Percentiles rank a stretch among this genome's conserved stretches.
Evolutionary conservation across 2,888 invertebrate genomes (phyloP).

Genomic region (Sinhomidia bicolor): DNA sequence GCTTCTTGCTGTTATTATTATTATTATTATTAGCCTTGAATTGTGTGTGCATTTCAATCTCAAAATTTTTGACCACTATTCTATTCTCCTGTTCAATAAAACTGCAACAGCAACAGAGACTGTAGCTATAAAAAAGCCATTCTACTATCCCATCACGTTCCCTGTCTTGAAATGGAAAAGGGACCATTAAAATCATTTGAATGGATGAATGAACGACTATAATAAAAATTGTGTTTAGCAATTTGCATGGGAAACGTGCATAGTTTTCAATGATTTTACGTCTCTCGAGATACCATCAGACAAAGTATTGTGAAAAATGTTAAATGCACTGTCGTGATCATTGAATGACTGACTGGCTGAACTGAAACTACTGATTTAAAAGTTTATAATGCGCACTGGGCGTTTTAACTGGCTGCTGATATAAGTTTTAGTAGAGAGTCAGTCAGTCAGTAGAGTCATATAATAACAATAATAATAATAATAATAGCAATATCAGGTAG

Average conservation of each 20-base stretch:
- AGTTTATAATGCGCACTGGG: conserved; percentile 23
- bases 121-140: background rate
- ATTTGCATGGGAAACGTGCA: conserved; percentile 64
- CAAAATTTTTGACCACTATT: conserved; percentile 31
- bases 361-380: conserved; percentile 27
- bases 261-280: conserved; percentile 20
- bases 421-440: background rate
- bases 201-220: conserved; percentile 22
- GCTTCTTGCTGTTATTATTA: background rate
- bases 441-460: conserved; percentile 44
- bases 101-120: background rate
- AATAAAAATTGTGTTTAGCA: conserved; percentile 32
- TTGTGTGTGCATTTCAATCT: background rate
- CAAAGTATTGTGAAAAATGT: background rate
- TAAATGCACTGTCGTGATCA: conserved; percentile 25
- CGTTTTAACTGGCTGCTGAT: conserved; percentile 22
- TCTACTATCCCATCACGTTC: background rate
- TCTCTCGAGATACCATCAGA: background rate
- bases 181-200: conserved; percentile 23
- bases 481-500: background rate
- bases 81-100: background rate
- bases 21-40: background rate
- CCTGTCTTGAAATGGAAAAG: conserved; percentile 39
- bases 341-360: background rate
- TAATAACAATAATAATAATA: background rate